Base-by-base conservation (phyloP, 2,888 invertebrate genomes). In the Tanytarsus gracilentus region DNA sequence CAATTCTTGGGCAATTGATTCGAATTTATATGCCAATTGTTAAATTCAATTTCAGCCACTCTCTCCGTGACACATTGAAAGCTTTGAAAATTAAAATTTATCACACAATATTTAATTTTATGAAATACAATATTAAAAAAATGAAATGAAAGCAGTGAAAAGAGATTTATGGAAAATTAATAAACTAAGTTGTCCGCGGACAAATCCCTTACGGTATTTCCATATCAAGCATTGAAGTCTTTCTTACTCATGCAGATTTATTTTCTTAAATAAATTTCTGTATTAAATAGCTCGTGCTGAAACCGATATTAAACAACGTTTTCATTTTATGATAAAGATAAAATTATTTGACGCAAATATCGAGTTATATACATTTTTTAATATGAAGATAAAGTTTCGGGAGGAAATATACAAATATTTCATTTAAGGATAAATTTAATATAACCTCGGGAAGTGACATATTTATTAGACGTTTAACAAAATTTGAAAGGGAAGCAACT, bases 261-360 rank as follows among this genome's bases (percentile, higher is more conserved):
- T 18, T 26, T 18, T 23, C 23, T 44, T 44, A 26, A 9, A 58
- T 58, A 58, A 58, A 58, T 58, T 48, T 16, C n/a, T 40, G 48
- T 25, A 58, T 58, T 58, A 58, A 58, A 58, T 44, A 40, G 29
- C 18, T 48, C 48, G 18, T 16, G 14, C 26, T n/a, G 16, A 51
- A 52, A 7, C 18, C 14, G 30, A 11, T 14, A 4, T 39, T 16
- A 36, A 39, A 58, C 27, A 44, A 40, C 44, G 48, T n/a, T n/a
- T n/a, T n/a, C n/a, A n/a, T n/a, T n/a, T n/a, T n/a, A 58, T 58
- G 58, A 44, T 58, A 29, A 30, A 39, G 58, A 58, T 58, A 58
- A 58, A 58, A 48, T 23, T 44, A 26, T 58, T 48, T 25, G 58
- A 25, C 25, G 48, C 48, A 44, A 58, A 58, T 44, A 48, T 58